Conservation (phyloP, 1,140 invertebrate species). For the Eufriesea mexicana region DNA sequence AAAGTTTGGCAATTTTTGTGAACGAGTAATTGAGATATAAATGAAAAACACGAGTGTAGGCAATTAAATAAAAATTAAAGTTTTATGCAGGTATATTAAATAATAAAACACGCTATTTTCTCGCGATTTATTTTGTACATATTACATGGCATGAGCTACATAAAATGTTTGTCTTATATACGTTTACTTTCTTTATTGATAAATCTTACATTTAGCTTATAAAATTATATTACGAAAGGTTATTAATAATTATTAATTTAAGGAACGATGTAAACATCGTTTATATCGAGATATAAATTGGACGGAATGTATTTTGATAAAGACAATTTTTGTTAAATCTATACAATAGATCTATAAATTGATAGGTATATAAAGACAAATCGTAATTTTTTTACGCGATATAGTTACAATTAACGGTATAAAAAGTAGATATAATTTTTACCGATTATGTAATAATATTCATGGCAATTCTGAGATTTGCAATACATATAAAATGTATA, state of each 20-base stretch:
- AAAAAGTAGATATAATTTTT: not conserved
- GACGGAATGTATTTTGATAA: slow-evolving; percentile 51
- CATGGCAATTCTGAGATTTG: slow-evolving; percentile 48
- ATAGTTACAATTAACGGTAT: slow-evolving; percentile 4
- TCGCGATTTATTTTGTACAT: not conserved
- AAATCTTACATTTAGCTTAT: not conserved
- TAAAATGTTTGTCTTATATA: not conserved
- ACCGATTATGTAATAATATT: slow-evolving; percentile 26
- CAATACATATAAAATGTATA: slow-evolving; percentile 1
- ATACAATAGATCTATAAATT: not conserved
- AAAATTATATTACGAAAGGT: not conserved
- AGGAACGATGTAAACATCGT: not conserved
- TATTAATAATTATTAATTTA: not conserved
- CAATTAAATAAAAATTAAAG: no score
- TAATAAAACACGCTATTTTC: not conserved
- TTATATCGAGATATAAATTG: slow-evolving; percentile 5
- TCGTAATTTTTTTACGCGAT: not conserved
- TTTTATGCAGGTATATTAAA: not conserved
- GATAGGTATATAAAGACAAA: slow-evolving; percentile 13
- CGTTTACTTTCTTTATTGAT: not conserved
- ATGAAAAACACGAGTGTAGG: no score
- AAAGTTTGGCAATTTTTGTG: no score
- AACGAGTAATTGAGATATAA: no score
- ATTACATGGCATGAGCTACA: not conserved
- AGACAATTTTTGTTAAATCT: slow-evolving; percentile 27